Conservation (phyloP, 2,113 vertebrate species). For the Circaetus gallicus region DNA sequence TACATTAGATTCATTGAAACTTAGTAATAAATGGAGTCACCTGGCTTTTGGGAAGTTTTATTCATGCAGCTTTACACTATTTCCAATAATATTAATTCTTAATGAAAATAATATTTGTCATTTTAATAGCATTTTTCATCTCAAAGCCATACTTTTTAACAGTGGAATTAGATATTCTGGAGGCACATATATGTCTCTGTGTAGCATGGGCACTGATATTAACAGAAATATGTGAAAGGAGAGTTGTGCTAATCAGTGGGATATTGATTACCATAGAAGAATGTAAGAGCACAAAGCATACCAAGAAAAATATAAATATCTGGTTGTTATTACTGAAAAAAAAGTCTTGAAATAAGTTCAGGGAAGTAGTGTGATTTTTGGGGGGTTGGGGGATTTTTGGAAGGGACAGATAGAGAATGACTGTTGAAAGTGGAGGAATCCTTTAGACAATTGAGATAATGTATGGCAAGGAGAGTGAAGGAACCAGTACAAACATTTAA, state of each 20-base stretch:
- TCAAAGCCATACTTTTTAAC: background rate
- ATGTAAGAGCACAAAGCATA: background rate
- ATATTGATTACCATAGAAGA: background rate
- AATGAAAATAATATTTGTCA: background rate
- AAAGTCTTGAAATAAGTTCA: background rate
- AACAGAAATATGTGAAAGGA: background rate
- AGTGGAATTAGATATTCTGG: background rate
- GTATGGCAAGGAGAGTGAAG: background rate
- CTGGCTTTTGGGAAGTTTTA: background rate
- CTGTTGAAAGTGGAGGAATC: background rate
- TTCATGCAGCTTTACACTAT: background rate
- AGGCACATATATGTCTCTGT: background rate
- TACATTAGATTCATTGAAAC: background rate
- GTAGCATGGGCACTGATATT: background rate
- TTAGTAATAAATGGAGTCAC: background rate
- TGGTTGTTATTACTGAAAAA: background rate
- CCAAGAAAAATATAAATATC: background rate
- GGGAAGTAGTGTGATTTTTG: background rate
- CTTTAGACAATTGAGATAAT: background rate
- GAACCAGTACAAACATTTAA: background rate
- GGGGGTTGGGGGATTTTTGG: background rate
- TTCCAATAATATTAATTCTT: background rate
- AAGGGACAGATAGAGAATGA: background rate
- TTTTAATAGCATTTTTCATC: background rate
- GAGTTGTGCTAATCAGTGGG: background rate